A percentile compares a stretch with the other conserved stretches of the same genome.
Conservation (phyloP, 2,797 vertebrate species). For the Alca torda region DNA sequence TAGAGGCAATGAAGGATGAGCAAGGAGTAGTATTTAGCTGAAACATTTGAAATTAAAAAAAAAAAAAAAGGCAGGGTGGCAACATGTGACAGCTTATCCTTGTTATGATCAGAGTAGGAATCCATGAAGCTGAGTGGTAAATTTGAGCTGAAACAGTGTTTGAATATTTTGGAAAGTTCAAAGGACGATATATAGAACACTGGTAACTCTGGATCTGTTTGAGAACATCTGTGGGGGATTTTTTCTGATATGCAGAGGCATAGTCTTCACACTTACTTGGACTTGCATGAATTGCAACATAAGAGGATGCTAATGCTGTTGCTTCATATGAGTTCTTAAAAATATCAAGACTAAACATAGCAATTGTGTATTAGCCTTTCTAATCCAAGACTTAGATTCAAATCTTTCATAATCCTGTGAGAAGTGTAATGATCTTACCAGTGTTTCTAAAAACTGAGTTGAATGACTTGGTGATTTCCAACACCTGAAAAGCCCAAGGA, state of each 20-base stretch:
- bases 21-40: background rate
- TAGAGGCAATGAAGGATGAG: background rate
- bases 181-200: background rate
- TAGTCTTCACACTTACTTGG: background rate
- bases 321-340: background rate
- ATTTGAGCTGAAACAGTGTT: background rate
- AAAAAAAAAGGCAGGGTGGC: background rate
- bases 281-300: background rate
- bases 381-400: background rate
- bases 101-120: background rate
- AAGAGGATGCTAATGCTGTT: background rate
- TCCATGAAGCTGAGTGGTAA: background rate
- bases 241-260: background rate
- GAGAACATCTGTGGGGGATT: background rate
- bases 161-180: background rate
- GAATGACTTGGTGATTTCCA: background rate
- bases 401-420: background rate
- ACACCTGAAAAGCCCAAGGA: background rate
- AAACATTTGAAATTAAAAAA: background rate
- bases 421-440: background rate
- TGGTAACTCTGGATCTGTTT: background rate
- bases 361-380: background rate
- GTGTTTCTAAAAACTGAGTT: background rate
- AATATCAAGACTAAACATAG: background rate
- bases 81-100: background rate